These are phyloP conservation scores for Castor canadensis DNA, from an alignment of 2,113 vertebrate genomes.

Conservation along the genomic window DNA sequence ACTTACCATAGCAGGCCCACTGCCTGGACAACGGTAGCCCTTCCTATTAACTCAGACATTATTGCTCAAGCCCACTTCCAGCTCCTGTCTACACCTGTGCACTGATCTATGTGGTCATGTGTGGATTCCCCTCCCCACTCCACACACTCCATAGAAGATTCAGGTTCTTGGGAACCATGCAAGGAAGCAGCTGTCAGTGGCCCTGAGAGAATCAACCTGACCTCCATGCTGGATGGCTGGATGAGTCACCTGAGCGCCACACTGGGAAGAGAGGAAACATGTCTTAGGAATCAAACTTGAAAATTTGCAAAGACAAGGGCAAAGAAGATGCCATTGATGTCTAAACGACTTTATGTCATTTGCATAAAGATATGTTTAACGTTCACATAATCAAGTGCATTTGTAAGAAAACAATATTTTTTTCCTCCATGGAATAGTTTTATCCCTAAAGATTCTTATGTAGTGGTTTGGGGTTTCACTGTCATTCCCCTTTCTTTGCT, in stretches of 20 bases:
- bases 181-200: background rate
- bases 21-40: accelerated
- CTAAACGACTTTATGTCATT: background rate
- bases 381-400: background rate
- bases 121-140: background rate
- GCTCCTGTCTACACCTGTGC: too few relatives aligned
- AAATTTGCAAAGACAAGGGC: background rate
- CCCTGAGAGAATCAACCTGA: background rate
- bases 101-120: background rate
- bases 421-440: background rate
- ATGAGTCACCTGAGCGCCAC: too few relatives aligned
- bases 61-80: accelerated
- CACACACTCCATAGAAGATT: background rate
- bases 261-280: too few relatives aligned
- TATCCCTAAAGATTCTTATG: background rate
- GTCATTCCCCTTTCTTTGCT: background rate
- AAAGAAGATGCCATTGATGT: background rate
- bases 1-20: background rate
- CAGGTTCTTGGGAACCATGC: background rate
- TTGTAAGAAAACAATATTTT: background rate
- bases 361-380: background rate
- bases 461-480: background rate
- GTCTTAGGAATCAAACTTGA: background rate
- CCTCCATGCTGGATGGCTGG: background rate
- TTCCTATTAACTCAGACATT: accelerated